Base-by-base conservation (phyloP, 2,113 vertebrate genomes). In the Lepisosteus osseus region DNA sequence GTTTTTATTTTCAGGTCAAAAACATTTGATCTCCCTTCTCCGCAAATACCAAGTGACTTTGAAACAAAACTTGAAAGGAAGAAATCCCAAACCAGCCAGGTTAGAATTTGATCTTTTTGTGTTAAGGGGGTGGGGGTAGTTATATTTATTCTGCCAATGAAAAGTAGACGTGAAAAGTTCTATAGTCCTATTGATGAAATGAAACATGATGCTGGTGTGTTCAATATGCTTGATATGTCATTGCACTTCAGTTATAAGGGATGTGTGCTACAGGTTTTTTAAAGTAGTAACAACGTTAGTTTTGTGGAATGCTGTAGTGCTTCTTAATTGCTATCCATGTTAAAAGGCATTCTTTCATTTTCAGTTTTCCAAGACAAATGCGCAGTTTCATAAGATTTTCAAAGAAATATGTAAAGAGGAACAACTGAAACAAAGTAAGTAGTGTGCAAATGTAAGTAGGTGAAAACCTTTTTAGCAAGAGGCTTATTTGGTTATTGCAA, bases 361-460 rank as follows among this genome's bases (percentile, higher is more conserved):
- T 70, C 76, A 99, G 97, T 87, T 94, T 76, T 91, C 88, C 7
- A 97, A 98, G 84, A 90, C 93, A 69, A 98, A 97, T 65, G 85
- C 91, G 80, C 96, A 98, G 63, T 99, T 94, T 83, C 97, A 99
- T 89, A 99, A 99, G 90, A 79, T 95, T 81, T 99, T 99, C 78
- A 91, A 96, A 83, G 93, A 96, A 74, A 93, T 98, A 87, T 90
- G 94, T 65, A 91, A 87, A 62, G 95, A 95, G 44, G 97, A 98
- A 42, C 88, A 89, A 3, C 87, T 99, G 80, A 92, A 86, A 72
- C 95, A 99, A 87, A 99, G 97, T 98, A 85, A 94, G 95, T 92
- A 78, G 42, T 56, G n/a, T 4, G 29, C n/a, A n/a, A 29, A 54
- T 17, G 43, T 15, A 1, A 5, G 0, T 42, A 42, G 7, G 63